Base-by-base conservation (phyloP, 2,888 invertebrate species). In the Siphlonurus alternatus region DNA sequence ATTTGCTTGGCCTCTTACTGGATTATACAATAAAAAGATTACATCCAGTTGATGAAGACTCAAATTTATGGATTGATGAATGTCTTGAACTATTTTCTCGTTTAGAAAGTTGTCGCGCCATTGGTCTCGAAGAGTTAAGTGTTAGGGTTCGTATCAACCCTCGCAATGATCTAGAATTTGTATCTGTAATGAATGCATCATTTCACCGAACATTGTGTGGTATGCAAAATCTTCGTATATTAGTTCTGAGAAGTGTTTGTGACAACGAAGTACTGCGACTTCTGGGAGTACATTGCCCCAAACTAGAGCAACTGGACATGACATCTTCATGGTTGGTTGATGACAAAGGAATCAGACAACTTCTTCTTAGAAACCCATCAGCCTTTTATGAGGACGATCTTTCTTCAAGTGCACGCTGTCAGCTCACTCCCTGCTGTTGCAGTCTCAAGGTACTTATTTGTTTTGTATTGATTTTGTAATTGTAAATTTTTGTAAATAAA, bases 261-360 rank as follows among this genome's bases (percentile, higher is more conserved):
- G 71, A 72, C 66, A 72, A 72, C 67, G 66, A 69, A 63, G 68
- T 71, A 19, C 66, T 72, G 51, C 67, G 67, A 56, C 64, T 71
- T 25, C 66, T 72, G 23, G 72, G 72, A 2, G 66, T 67, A 63
- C 66, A 71, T 62, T 69, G 71, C n/a, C 66, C 68, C 3, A 67
- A 69, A 63, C 67, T 72, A 2, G 69, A 69, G n/a, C 68, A 71
- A 66, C 67, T 72, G 10, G 72, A 72, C 66, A 67, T 71, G n/a
- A 70, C 70, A 2, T 70, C 69, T 20, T 71, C 71, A 1, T 72
- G 72, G 72, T 67, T 69, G 59, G 71, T 72, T 0, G 71, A 72
- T 61, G 72, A 72, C 62, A 65, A 66, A 19, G 72, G 72, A 25
- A 69, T 72, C 38, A 68, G 68, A 65, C 66, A 70, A 64, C 65